These are phyloP conservation scores for Platycheirus albimanus DNA, from an alignment of 2,888 invertebrate genomes.

Conservation along the genomic window DNA sequence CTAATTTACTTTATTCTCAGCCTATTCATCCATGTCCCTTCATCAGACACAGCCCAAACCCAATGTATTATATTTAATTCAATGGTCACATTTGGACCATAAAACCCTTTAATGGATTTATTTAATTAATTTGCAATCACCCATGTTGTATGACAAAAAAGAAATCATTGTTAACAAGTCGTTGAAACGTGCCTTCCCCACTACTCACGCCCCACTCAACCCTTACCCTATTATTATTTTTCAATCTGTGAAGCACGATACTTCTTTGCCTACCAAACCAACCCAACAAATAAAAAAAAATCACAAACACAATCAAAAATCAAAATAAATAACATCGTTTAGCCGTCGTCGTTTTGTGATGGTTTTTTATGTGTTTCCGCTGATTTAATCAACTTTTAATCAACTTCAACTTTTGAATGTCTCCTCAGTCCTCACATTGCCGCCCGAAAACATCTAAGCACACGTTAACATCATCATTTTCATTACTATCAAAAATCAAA, in stretches of 20 bases:
- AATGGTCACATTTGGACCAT: constrained; percentile 51
- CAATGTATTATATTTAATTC: not conserved
- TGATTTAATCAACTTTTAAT: constrained; percentile 74
- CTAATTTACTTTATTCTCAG: not conserved
- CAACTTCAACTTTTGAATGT: constrained; percentile 58
- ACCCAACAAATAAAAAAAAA: constrained; percentile 37
- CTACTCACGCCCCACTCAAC: constrained; percentile 59
- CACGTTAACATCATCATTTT: constrained; percentile 68
- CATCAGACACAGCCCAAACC: not conserved
- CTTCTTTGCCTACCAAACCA: constrained; percentile 1
- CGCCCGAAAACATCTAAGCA: constrained; percentile 46
- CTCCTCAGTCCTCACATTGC: constrained; percentile 14
- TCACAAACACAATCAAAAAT: constrained; percentile 40
- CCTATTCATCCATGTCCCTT: constrained; percentile 12
- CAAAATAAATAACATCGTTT: constrained; percentile 55
- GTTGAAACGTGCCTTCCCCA: constrained; percentile 37
- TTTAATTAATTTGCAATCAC: constrained; percentile 67
- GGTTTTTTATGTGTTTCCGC: constrained; percentile 65
- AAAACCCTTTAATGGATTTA: constrained; percentile 61
- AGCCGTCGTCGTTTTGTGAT: constrained; percentile 34
- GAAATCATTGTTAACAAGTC: constrained; percentile 54
- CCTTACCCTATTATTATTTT: constrained; percentile 42
- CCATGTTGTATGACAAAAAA: constrained; percentile 28
- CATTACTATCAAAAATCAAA: constrained; percentile 42
- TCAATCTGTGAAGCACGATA: constrained; percentile 46